phyloP scores from a whole-genome alignment of 2,888 invertebrate species.

The Quadroppia sp. region DNA sequence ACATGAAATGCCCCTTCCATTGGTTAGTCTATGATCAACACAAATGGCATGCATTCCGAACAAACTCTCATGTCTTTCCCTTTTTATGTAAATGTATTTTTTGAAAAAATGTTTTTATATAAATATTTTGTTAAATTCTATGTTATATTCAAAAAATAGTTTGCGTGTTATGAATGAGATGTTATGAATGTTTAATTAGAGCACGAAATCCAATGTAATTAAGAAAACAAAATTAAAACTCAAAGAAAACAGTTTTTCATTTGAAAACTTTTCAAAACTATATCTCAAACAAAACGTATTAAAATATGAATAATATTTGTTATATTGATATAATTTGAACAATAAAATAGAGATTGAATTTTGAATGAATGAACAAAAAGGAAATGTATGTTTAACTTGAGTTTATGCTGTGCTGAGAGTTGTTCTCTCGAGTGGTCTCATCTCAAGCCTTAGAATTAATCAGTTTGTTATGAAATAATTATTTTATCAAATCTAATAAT shows the following conservation, averaged over 20 bases:
- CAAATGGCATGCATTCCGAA: constrained; percentile 15
- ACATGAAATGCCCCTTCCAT: constrained; percentile 24
- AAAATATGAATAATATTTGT: too few species aligned
- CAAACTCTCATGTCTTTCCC: not conserved
- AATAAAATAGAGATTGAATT: too few species aligned
- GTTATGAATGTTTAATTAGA: constrained; percentile 9
- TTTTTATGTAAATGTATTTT: constrained; percentile 16
- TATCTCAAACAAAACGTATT: too few species aligned
- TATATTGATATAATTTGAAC: too few species aligned
- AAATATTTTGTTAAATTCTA: not conserved
- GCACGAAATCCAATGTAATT: constrained; percentile 9
- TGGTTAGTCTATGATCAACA: constrained; percentile 8
- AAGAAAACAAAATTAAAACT: not conserved
- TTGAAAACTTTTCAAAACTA: too few species aligned
- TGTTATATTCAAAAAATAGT: not conserved
- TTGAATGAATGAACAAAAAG: too few species aligned
- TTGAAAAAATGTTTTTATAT: not conserved
- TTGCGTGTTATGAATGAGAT: constrained; percentile 3
- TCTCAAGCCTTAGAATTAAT: constrained; percentile 16
- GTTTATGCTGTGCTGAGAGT: not conserved
- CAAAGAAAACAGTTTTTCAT: too few species aligned
- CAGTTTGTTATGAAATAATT: constrained; percentile 37
- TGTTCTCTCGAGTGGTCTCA: not conserved
- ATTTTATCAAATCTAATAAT: constrained; percentile 36
- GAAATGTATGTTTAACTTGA: not conserved